A percentile compares a stretch with the other conserved stretches of the same genome.
These are phyloP conservation scores for Ibidorhyncha struthersii DNA, from an alignment of 2,113 vertebrate species.

Conservation along the genomic window DNA sequence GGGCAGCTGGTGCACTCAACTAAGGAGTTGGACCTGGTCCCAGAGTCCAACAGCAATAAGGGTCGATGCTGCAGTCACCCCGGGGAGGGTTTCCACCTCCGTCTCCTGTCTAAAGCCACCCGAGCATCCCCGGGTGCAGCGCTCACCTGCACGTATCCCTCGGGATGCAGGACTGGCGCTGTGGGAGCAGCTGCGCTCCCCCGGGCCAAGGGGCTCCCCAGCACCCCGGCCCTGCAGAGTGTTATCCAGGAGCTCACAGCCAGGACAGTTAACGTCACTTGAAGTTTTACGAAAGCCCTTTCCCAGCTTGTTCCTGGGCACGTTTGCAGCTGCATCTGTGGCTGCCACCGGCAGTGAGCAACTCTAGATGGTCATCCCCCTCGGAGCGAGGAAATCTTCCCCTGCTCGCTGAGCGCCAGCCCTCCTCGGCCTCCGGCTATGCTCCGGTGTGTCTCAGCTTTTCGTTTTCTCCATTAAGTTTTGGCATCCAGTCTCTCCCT, in stretches of 20 bases:
- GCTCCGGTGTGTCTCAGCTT: not conserved
- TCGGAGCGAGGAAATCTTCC: too few species aligned
- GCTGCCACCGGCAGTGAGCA: too few species aligned
- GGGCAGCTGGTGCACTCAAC: not conserved
- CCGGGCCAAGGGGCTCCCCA: not conserved
- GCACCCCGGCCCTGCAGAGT: too few species aligned
- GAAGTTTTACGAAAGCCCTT: too few species aligned
- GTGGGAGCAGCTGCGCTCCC: not conserved
- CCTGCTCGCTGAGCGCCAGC: too few species aligned
- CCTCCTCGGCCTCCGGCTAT: too few species aligned
- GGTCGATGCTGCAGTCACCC: rapidly evolving
- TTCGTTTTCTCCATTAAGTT: not conserved
- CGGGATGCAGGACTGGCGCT: not conserved
- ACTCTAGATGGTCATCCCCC: too few species aligned
- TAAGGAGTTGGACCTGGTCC: not conserved
- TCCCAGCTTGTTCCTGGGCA: too few species aligned
- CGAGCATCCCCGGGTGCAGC: rapidly evolving
- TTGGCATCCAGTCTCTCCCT: not conserved
- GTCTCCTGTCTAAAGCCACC: not conserved
- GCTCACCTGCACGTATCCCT: not conserved
- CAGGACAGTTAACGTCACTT: too few species aligned
- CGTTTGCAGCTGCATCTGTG: too few species aligned
- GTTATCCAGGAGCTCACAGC: too few species aligned
- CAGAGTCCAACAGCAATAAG: not conserved
- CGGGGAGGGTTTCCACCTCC: not conserved